Percentiles rank a stretch among this genome's conserved stretches.
Conservation (phyloP, 2,113 vertebrate species). For the Ctenomys sociabilis region DNA sequence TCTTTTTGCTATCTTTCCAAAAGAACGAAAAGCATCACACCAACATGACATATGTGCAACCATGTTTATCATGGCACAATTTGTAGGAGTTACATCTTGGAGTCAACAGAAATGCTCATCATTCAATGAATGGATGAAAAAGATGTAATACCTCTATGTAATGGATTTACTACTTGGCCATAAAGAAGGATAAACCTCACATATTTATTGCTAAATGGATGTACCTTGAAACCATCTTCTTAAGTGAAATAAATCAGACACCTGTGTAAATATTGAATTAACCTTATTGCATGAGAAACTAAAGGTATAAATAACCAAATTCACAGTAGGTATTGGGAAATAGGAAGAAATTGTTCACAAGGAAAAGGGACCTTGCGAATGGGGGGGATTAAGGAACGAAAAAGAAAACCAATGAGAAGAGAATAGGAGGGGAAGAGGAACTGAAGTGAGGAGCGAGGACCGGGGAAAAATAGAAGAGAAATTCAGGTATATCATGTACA, state of each 20-base stretch:
- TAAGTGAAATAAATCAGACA: neutral
- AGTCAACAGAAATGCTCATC: neutral
- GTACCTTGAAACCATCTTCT: neutral
- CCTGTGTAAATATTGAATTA: neutral
- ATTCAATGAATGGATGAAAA: neutral
- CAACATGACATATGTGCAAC: neutral
- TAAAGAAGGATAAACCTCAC: neutral
- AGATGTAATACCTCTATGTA: neutral
- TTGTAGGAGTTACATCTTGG: neutral
- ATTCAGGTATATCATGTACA: accelerated
- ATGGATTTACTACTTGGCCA: neutral
- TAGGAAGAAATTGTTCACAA: neutral
- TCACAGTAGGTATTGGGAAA: neutral
- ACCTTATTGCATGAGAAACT: neutral
- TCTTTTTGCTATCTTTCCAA: too few species aligned
- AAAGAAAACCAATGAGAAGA: neutral
- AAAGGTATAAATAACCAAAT: neutral
- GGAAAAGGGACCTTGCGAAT: neutral
- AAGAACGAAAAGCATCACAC: too few species aligned
- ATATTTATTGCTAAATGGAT: neutral
- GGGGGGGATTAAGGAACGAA: neutral
- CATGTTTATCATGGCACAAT: neutral
- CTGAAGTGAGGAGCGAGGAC: neutral
- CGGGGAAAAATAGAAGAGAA: neutral
- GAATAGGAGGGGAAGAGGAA: neutral